Base-by-base conservation (phyloP, 2,888 invertebrate species). In the Palloptera scutellata region DNA sequence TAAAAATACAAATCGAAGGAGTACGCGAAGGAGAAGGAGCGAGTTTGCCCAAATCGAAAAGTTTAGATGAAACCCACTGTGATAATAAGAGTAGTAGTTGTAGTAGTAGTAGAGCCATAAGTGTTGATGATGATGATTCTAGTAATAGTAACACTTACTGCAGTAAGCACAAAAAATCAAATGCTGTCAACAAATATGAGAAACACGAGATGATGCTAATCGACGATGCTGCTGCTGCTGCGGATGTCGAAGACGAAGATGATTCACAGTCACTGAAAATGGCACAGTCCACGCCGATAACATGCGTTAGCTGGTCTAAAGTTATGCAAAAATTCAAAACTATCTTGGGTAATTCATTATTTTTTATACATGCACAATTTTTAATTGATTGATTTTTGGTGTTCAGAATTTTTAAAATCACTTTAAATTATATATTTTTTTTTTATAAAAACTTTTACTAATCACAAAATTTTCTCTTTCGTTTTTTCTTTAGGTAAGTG, bases 241-340 rank as follows among this genome's bases (percentile, higher is more conserved):
- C 59, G 10, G 19, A 52, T 15, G 72, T 68, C 0, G 59, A 69
- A 12, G 19, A 62, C 17, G 52, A 15, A 42, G 19, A 15, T 52
- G 69, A 70, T 12, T 58, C 15, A 20, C 11, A 70, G n/a, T 58
- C 15, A 20, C 11, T 17, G 70, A 70, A 61, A 72, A 74, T 45
- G 72, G 51, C 30, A 30, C 3, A 53, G 71, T 70, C 62, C 45
- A 40, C 75, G 71, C 78, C 76, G 58, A 79, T 79, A 67, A 78
- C 82, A 70, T 85, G 85, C 75, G 81, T 84, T 70, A 85, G 83
- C 75, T 85, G 84, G 83, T 81, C 79, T 58, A 81, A 82, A 78
- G 79, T 81, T 66, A 72, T 81, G 71, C 80, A 81, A 71, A 82
- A 80, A 67, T 82, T 82, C 69, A 83, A 79, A 73, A 77, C 78